These are phyloP conservation scores for Gyrodactylus salaris DNA, from an alignment of 1,140 invertebrate genomes.

Conservation along the genomic window DNA sequence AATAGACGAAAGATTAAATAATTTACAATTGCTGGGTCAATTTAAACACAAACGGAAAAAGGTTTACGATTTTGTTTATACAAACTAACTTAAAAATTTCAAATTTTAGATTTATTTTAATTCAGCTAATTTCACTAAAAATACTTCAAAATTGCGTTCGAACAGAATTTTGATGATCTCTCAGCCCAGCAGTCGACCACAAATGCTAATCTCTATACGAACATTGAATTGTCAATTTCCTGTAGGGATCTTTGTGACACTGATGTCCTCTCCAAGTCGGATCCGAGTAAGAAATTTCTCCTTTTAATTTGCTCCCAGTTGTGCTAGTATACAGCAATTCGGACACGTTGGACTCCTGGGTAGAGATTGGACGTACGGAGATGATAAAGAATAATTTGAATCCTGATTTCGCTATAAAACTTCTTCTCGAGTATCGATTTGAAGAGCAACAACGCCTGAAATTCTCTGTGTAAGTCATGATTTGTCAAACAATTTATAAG, in stretches of 20 bases:
- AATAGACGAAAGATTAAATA: background rate
- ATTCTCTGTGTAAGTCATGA: constrained; percentile 19
- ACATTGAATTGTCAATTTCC: constrained; percentile 8
- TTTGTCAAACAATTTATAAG: background rate
- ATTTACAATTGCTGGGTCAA: background rate
- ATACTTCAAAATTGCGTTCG: background rate
- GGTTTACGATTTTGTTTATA: no score
- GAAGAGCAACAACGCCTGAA: constrained; percentile 22
- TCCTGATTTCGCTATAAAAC: constrained; percentile 25
- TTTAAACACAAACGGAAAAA: no score
- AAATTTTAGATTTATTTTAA: background rate
- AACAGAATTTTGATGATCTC: background rate
- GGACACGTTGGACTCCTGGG: constrained; percentile 8
- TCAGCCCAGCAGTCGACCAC: background rate
- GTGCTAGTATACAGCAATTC: constrained; percentile 8
- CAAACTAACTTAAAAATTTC: no score
- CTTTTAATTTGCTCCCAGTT: constrained; percentile 11
- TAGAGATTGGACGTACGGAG: constrained; percentile 24
- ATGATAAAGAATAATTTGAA: constrained; percentile 24
- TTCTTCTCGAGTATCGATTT: constrained; percentile 25
- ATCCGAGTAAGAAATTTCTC: constrained; percentile 14
- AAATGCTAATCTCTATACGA: background rate
- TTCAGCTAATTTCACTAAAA: background rate
- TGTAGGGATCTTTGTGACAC: constrained; percentile 16
- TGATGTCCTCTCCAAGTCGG: constrained; percentile 19